phyloP scores from a whole-genome alignment of 2,888 invertebrate species.

The Idaea biselata region DNA sequence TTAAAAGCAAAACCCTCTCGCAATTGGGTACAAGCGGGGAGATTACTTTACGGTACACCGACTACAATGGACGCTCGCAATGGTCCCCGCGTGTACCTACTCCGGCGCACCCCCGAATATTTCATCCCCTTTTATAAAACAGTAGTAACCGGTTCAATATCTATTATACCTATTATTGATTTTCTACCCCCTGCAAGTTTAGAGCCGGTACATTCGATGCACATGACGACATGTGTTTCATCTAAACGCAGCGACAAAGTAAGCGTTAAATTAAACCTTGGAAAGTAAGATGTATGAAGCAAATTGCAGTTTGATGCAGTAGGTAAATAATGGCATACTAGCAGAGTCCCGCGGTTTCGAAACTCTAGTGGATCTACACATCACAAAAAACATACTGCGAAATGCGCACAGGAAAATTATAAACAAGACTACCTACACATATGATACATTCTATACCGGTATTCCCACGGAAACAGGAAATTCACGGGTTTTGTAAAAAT shows the following conservation, averaged over 20 bases:
- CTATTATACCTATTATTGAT: slow-evolving; percentile 24
- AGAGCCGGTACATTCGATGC: not conserved
- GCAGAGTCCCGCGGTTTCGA: too few relatives aligned
- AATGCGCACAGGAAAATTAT: too few relatives aligned
- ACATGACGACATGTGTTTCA: not conserved
- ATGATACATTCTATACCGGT: too few relatives aligned
- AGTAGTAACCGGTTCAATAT: slow-evolving; percentile 23
- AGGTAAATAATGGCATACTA: not conserved
- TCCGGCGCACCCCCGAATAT: slow-evolving; percentile 26
- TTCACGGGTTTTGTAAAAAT: too few relatives aligned
- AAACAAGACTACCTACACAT: too few relatives aligned
- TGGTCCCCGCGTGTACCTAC: slow-evolving; percentile 14
- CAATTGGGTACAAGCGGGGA: not conserved
- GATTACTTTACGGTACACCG: slow-evolving; percentile 6
- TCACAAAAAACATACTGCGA: too few relatives aligned
- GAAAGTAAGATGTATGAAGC: not conserved
- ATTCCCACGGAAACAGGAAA: too few relatives aligned
- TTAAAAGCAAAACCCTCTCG: not conserved
- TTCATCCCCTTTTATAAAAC: slow-evolving; percentile 21
- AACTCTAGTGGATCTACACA: too few relatives aligned
- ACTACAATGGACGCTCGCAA: slow-evolving; percentile 17
- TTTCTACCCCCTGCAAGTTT: slow-evolving; percentile 11
- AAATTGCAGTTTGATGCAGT: not conserved
- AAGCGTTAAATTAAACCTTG: not conserved
- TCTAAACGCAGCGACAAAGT: not conserved